phyloP scores from a whole-genome alignment of 2,888 invertebrate species.

The Chaetogeoica ovagalla region DNA sequence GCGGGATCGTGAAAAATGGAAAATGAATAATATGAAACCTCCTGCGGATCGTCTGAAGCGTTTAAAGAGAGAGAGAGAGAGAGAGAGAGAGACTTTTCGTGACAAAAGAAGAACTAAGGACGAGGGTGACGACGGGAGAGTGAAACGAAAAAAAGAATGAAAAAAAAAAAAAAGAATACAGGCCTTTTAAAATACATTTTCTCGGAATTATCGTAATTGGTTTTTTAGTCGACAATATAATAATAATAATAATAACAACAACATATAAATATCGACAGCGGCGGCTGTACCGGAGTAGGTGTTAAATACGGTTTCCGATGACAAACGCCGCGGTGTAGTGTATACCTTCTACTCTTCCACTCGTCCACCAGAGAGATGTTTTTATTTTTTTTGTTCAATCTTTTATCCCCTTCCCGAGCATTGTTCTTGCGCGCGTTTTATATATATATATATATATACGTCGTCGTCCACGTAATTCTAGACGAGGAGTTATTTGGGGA shows the following conservation, averaged over 20 bases:
- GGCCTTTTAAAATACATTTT: conserved; percentile 50
- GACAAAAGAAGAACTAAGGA: conserved; percentile 30
- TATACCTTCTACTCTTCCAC: no score
- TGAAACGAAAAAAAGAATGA: neutral
- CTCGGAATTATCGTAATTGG: conserved; percentile 50
- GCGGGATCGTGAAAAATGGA: neutral
- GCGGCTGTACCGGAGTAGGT: conserved; percentile 15
- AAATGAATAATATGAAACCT: conserved; percentile 33
- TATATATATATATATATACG: neutral
- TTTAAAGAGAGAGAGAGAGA: neutral
- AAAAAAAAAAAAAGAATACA: neutral
- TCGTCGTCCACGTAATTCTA: conserved; percentile 42
- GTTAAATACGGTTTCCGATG: conserved; percentile 48
- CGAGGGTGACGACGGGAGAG: conserved; percentile 1
- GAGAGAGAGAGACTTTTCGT: conserved; percentile 31
- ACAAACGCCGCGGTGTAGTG: conserved; percentile 8
- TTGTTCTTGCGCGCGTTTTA: conserved; percentile 20
- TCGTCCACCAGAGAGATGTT: conserved; percentile 21
- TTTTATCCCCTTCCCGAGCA: conserved; percentile 18
- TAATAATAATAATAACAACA: no score
- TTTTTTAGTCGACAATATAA: conserved; percentile 42
- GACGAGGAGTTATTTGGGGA: conserved; percentile 31
- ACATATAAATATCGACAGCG: no score
- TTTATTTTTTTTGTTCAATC: conserved; percentile 42
- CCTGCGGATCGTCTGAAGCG: conserved; percentile 44